Base-by-base conservation (phyloP, 2,888 invertebrate genomes). In the Pegoplata infirma region DNA sequence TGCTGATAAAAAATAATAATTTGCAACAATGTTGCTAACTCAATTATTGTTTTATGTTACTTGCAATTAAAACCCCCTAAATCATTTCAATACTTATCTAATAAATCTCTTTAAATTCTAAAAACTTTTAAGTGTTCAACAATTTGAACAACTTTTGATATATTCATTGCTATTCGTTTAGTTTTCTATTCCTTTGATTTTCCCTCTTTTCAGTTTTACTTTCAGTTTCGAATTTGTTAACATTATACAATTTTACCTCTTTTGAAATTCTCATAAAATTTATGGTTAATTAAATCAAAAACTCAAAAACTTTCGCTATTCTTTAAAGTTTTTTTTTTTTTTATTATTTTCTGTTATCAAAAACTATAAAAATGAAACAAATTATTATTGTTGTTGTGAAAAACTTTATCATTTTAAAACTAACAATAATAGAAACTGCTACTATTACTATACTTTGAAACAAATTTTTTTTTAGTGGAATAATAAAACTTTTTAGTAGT, bases 211-310 rank as follows among this genome's bases (percentile, higher is more conserved):
- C 10, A n/a, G 2, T 40, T 2, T 40, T 5, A n/a, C n/a, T 40
- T 40, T 40, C 12, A 40, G 2, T 40, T 40, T 40, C n/a, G 1
- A 32, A 2, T n/a, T n/a, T 40, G n/a, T 40, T 40, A 40, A 12
- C 5, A 2, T 40, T 40, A 4, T n/a, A n/a, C n/a, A n/a, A n/a
- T 40, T n/a, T n/a, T 40, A 32, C 32, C 32, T 10, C 3, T 0
- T 10, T 3, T 12, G 28, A 51, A 51, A n/a, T 51, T 21, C 17
- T 19, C 32, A 17, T 17, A 32, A 32, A 32, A 32, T 19, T 32
- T 55, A 28, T 55, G 32, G 55, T 32, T 55, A 55, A 55, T 55
- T 55, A 32, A 36, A 55, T 19, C 32, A 55, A 32, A 55, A 17
- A 55, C 3, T 32, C 14, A 12, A 14, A 58, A 58, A 58, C 58